These are phyloP conservation scores for Calephelis perditalis DNA, from an alignment of 2,888 invertebrate genomes.

Conservation along the genomic window DNA sequence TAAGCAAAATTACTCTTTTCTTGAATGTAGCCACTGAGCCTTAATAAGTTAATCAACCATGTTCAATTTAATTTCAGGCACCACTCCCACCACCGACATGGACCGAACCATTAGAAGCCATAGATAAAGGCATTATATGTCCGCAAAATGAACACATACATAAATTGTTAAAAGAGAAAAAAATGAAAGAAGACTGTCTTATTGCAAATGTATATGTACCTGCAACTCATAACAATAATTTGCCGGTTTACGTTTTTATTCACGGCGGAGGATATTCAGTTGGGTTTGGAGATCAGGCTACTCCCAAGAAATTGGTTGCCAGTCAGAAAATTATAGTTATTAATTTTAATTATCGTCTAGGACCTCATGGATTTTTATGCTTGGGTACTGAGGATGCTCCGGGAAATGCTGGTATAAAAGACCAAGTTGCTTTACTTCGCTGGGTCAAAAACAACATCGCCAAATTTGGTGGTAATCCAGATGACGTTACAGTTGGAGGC, in stretches of 20 bases:
- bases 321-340: conserved; percentile 40
- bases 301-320: not conserved
- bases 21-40: too few relatives aligned
- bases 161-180: not conserved
- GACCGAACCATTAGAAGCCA: conserved; percentile 35
- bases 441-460: too few relatives aligned
- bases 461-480: too few relatives aligned
- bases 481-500: too few relatives aligned
- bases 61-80: conserved; percentile 29
- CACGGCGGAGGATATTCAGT: conserved; percentile 58
- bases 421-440: conserved; percentile 45
- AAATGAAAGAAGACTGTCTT: conserved; percentile 31
- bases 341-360: conserved; percentile 11
- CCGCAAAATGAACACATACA: conserved; percentile 31
- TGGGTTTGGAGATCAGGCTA: conserved; percentile 40
- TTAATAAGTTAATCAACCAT: too few relatives aligned
- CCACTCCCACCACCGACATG: conserved; percentile 41
- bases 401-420: conserved; percentile 57
- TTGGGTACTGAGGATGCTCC: conserved; percentile 33
- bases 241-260: conserved; percentile 53
- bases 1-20: too few relatives aligned
- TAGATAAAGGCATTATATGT: conserved; percentile 34
- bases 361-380: too few relatives aligned
- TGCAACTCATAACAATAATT: conserved; percentile 16
- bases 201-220: conserved; percentile 30